These are phyloP conservation scores for Loxodonta africana DNA, from an alignment of 2,113 vertebrate species.

Conservation along the genomic window DNA sequence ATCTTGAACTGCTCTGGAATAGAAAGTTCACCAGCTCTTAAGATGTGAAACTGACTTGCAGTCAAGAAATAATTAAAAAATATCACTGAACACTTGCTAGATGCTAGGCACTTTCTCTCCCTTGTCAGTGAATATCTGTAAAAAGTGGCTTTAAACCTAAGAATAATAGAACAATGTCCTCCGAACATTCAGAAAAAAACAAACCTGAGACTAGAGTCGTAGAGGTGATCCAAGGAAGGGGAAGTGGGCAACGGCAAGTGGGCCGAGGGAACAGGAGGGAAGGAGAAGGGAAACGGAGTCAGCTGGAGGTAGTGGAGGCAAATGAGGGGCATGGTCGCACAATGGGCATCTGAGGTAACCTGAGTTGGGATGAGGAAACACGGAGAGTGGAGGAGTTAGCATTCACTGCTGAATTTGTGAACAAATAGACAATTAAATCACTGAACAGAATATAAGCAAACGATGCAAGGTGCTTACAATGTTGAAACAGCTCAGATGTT, in stretches of 20 bases:
- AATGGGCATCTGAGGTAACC: accelerated
- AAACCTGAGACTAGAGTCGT: accelerated
- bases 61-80: not conserved
- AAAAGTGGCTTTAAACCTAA: not conserved
- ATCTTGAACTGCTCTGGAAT: not conserved
- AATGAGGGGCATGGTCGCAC: accelerated
- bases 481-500: not conserved
- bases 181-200: not conserved
- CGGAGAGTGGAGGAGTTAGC: not conserved
- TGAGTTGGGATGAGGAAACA: not conserved
- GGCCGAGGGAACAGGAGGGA: not conserved
- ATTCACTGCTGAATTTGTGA: not conserved
- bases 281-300: too few relatives aligned
- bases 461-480: not conserved
- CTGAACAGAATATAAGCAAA: not conserved
- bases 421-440: not conserved
- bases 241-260: too few relatives aligned
- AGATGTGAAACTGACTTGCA: not conserved
- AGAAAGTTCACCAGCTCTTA: not conserved
- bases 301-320: too few relatives aligned
- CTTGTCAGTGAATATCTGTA: not conserved
- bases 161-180: not conserved
- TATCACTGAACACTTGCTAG: not conserved
- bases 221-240: not conserved
- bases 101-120: not conserved